These are phyloP conservation scores for Nomada flava DNA, from an alignment of 2,888 invertebrate genomes.

Conservation along the genomic window DNA sequence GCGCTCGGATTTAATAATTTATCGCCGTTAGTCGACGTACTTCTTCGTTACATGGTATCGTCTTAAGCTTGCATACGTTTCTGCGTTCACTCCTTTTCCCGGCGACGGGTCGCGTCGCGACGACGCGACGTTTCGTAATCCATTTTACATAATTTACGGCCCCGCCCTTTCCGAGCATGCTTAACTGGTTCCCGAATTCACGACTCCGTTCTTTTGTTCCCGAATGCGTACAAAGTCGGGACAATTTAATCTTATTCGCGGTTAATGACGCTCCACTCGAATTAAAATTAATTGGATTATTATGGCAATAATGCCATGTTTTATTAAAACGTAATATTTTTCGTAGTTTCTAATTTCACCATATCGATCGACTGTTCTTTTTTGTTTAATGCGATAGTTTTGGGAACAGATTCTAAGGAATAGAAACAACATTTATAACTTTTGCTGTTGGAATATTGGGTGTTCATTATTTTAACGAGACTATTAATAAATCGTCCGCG, in stretches of 20 bases:
- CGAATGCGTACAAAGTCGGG: not conserved
- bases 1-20: conserved; percentile 50
- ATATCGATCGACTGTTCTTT: no score
- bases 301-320: no score
- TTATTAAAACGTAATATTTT: no score
- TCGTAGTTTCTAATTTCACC: no score
- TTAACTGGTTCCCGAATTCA: not conserved
- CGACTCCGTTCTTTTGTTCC: not conserved
- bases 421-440: no score
- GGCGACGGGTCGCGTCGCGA: not conserved
- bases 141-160: conserved; percentile 38
- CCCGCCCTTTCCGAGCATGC: not conserved
- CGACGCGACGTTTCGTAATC: conserved; percentile 22
- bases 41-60: conserved; percentile 9
- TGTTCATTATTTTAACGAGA: no score
- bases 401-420: no score
- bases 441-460: no score
- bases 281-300: no score
- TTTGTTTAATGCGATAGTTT: no score
- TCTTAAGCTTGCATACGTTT: conserved; percentile 15
- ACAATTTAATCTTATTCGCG: not conserved
- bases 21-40: conserved; percentile 16
- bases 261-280: not conserved
- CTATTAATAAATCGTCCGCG: no score
- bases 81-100: not conserved